These are phyloP conservation scores for Diceros bicornis DNA, from an alignment of 2,797 vertebrate genomes.

Conservation along the genomic window DNA sequence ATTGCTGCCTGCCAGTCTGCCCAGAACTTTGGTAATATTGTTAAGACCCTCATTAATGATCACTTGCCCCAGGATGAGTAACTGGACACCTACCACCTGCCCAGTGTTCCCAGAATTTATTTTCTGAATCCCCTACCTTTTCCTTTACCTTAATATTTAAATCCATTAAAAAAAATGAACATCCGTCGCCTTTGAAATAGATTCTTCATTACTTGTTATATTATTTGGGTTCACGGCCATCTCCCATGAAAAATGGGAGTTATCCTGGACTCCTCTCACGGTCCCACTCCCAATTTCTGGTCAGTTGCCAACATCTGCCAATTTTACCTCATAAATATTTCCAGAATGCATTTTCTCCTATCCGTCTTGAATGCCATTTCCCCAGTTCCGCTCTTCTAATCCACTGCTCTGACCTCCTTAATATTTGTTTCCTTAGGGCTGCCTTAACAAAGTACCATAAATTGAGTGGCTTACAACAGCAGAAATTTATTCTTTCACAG, in stretches of 20 bases:
- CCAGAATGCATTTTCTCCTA: neutral
- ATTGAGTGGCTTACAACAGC: neutral
- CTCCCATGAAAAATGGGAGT: neutral
- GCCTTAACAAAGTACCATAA: neutral
- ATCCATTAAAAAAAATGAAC: neutral
- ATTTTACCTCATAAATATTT: neutral
- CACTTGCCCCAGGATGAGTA: neutral
- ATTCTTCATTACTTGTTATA: neutral
- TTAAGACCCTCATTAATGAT: neutral
- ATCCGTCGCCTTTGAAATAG: neutral
- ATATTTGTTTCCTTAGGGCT: neutral
- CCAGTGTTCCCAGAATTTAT: neutral
- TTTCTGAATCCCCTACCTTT: neutral
- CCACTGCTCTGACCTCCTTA: neutral
- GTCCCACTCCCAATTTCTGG: neutral
- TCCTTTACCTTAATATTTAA: neutral
- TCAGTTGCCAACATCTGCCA: neutral
- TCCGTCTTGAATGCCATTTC: neutral
- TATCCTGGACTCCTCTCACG: neutral
- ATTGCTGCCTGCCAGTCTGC: neutral
- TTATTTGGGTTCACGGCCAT: neutral
- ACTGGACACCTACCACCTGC: neutral
- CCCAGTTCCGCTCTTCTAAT: neutral
- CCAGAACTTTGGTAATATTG: neutral
- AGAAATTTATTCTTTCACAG: neutral